Evolutionary conservation across 2,888 invertebrate species (phyloP).

Genomic region (Drosophila koepferae): DNA sequence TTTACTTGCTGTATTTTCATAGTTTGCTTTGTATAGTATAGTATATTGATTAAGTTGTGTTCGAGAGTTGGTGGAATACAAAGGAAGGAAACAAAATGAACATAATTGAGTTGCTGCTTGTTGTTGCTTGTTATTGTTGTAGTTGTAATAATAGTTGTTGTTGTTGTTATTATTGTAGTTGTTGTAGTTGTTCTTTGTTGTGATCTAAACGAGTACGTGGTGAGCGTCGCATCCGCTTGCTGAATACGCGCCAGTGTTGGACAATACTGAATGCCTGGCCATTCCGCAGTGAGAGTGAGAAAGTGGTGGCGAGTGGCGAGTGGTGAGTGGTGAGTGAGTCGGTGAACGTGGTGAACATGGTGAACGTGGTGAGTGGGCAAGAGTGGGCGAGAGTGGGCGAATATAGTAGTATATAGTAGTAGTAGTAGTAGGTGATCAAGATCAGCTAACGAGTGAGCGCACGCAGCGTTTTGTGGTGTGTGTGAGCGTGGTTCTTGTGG

Average conservation of each 20-base stretch:
- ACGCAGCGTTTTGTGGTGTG: slow-evolving; percentile 47
- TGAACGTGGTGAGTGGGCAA: slow-evolving; percentile 13
- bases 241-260: slow-evolving; percentile 22
- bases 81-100: slow-evolving; percentile 9
- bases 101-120: slow-evolving; percentile 31
- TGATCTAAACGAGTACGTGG: slow-evolving; percentile 52
- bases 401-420: slow-evolving; percentile 29
- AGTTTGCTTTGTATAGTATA: slow-evolving; percentile 20
- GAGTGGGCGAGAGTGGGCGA: slow-evolving; percentile 44
- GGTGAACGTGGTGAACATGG: slow-evolving; percentile 18
- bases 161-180: not conserved
- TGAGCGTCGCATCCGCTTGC: slow-evolving; percentile 44
- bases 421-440: slow-evolving; percentile 44
- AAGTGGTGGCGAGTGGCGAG: slow-evolving; percentile 19
- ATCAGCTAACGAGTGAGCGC: slow-evolving; percentile 62
- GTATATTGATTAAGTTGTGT: slow-evolving; percentile 34
- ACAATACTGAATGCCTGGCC: slow-evolving; percentile 47
- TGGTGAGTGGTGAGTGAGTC: slow-evolving; percentile 16
- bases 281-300: slow-evolving; percentile 50
- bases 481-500: slow-evolving; percentile 19
- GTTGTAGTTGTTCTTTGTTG: slow-evolving; percentile 35
- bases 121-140: slow-evolving; percentile 18
- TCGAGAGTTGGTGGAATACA: slow-evolving; percentile 38
- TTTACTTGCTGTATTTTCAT: slow-evolving; percentile 10
- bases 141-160: not conserved